Evolutionary conservation across 2,113 vertebrate species (phyloP).

Genomic region (Tricholaema leucomelas): DNA sequence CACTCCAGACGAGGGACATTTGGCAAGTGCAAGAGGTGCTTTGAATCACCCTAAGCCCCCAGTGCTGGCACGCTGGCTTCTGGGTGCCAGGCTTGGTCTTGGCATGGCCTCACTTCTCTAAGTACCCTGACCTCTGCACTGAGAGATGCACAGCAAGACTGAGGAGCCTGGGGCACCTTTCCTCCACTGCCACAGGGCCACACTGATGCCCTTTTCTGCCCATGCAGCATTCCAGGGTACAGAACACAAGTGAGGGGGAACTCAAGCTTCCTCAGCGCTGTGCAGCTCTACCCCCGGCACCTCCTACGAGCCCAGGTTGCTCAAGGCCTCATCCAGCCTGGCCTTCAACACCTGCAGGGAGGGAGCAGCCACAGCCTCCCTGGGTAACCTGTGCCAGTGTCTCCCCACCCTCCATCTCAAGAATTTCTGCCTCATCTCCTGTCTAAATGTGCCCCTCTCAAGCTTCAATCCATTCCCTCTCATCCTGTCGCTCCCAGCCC

Average conservation of each 20-base stretch:
- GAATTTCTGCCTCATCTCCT: too few relatives aligned
- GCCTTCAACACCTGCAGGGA: too few relatives aligned
- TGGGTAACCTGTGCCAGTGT: too few relatives aligned
- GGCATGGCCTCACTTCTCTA: rapidly evolving
- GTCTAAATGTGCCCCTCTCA: too few relatives aligned
- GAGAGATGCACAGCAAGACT: background rate
- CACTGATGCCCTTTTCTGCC: background rate
- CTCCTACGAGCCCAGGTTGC: too few relatives aligned
- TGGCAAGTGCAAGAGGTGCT: background rate
- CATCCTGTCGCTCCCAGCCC: too few relatives aligned
- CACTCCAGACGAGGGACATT: background rate
- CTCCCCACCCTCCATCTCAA: too few relatives aligned
- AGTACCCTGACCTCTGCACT: background rate
- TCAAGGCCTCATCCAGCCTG: too few relatives aligned
- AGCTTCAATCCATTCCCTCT: too few relatives aligned
- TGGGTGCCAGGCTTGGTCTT: background rate
- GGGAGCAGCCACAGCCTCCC: too few relatives aligned
- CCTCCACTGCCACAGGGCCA: background rate
- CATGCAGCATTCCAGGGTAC: rapidly evolving
- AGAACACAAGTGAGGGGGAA: background rate
- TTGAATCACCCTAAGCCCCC: background rate
- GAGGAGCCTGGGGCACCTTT: background rate
- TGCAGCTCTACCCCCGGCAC: background rate
- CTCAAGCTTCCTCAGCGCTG: background rate
- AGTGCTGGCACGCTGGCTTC: background rate